Conservation (phyloP, 2,888 invertebrate genomes). For the Zygaena filipendulae region DNA sequence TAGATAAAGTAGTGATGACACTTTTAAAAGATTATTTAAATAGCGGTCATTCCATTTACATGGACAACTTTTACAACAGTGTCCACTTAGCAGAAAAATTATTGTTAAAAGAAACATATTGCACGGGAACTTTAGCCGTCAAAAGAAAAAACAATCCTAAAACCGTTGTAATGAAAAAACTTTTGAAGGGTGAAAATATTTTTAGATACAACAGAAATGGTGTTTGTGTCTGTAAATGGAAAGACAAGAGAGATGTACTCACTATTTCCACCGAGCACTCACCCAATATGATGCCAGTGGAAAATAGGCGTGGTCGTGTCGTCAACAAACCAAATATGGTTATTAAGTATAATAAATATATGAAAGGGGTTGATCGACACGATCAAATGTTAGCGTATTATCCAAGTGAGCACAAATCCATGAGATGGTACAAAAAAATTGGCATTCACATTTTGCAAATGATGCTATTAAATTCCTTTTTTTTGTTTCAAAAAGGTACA, state of each 20-base stretch:
- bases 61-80: no score
- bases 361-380: no score
- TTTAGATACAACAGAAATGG: conserved; percentile 5
- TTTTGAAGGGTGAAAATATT: conserved; percentile 3
- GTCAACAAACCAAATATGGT: neutral
- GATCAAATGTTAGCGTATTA: no score
- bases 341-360: neutral
- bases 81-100: no score
- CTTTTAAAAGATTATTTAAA: neutral
- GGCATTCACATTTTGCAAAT: no score
- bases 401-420: no score
- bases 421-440: no score
- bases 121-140: neutral
- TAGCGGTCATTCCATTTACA: no score
- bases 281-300: conserved; percentile 1
- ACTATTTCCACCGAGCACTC: conserved; percentile 8
- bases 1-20: neutral
- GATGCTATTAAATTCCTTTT: no score
- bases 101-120: no score
- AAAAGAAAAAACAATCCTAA: neutral
- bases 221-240: conserved; percentile 8
- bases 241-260: conserved; percentile 9
- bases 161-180: conserved; percentile 2
- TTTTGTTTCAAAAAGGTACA: no score
- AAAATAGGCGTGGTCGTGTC: neutral